Percentiles rank a stretch among this genome's conserved stretches.
These are phyloP conservation scores for Pangasius macronema DNA, from an alignment of 2,797 vertebrate genomes.

Conservation along the genomic window DNA sequence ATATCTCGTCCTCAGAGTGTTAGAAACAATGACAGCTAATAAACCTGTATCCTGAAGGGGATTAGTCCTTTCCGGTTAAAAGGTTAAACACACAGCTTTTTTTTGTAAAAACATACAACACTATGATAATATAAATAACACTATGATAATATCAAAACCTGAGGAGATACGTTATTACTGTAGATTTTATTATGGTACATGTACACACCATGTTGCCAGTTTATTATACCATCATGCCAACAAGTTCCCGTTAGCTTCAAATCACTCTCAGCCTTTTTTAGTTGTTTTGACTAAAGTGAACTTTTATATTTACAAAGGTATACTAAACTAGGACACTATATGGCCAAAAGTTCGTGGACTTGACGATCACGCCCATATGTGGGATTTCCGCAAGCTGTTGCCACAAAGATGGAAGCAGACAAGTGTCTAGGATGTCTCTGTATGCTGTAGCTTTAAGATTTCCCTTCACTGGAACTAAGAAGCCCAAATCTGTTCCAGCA, in stretches of 20 bases:
- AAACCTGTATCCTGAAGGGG: not conserved
- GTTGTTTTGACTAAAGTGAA: not conserved
- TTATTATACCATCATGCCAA: not conserved
- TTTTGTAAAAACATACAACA: not conserved
- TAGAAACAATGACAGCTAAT: not conserved
- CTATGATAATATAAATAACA: not conserved
- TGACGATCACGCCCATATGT: not conserved
- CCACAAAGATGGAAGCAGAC: not conserved
- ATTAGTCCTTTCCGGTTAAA: not conserved
- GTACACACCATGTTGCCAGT: not conserved
- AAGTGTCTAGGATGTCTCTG: not conserved
- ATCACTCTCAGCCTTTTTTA: not conserved
- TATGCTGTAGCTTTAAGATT: not conserved
- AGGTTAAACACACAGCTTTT: not conserved
- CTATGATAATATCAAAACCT: not conserved
- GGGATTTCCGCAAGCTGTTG: too few species aligned
- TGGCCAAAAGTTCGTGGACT: not conserved
- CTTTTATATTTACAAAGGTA: not conserved
- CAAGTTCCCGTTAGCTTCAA: not conserved
- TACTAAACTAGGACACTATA: not conserved
- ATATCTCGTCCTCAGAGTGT: not conserved
- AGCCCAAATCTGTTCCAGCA: not conserved
- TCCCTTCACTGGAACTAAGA: not conserved
- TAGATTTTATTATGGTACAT: not conserved
- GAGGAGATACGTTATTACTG: not conserved